Evolutionary conservation across 2,113 vertebrate genomes (phyloP).

Genomic region (Sterna hirundo): DNA sequence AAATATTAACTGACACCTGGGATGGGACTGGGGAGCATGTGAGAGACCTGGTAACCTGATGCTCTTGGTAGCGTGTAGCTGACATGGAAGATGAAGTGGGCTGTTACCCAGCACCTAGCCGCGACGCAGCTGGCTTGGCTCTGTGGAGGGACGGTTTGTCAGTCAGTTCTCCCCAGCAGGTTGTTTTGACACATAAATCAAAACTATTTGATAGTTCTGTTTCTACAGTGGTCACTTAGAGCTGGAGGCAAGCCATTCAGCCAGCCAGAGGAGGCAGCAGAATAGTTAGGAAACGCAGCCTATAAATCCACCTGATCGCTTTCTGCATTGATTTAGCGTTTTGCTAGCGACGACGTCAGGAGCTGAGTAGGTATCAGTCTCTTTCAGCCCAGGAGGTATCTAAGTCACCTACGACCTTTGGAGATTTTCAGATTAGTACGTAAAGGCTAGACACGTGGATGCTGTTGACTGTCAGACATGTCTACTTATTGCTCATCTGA

Average conservation of each 20-base stretch:
- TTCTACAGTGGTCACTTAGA: not conserved
- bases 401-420: not conserved
- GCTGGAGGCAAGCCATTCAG: not conserved
- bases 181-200: not conserved
- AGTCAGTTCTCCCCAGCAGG: not conserved
- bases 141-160: not conserved
- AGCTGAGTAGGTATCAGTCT: not conserved
- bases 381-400: not conserved
- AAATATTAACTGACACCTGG: not conserved
- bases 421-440: not conserved
- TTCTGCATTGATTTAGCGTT: not conserved
- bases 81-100: not conserved
- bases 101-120: not conserved
- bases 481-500: not conserved
- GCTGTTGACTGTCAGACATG: not conserved
- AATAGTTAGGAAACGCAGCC: fast-evolving
- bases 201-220: too few relatives aligned
- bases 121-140: not conserved
- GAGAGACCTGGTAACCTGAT: not conserved
- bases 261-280: not conserved
- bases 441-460: not conserved
- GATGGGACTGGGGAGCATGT: not conserved
- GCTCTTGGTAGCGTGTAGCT: not conserved
- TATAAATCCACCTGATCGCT: fast-evolving
- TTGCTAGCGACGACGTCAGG: not conserved